phyloP scores from a whole-genome alignment of 2,797 vertebrate species.

The Ispidina lecontei region DNA sequence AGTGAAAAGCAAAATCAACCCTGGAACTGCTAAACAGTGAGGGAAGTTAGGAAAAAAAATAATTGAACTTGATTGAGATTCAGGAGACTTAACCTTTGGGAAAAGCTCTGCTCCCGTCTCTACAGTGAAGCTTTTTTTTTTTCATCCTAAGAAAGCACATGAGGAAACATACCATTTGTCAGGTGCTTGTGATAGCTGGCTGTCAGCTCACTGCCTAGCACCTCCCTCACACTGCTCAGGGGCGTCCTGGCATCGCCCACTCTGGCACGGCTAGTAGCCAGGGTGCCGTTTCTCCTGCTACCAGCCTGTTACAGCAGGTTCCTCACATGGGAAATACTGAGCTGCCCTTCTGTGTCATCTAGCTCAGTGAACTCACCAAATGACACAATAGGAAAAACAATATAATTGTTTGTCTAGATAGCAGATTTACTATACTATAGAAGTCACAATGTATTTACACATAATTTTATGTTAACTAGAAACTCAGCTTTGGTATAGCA shows the following conservation, averaged over 20 bases:
- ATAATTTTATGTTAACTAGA: not conserved
- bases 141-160: not conserved
- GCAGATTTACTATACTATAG: not conserved
- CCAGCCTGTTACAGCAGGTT: not conserved
- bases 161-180: not conserved
- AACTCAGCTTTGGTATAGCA: accelerated
- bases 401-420: not conserved
- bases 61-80: not conserved
- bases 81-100: not conserved
- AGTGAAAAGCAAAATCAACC: not conserved
- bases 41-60: not conserved
- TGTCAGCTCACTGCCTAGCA: constrained; percentile 23
- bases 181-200: not conserved
- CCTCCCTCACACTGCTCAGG: not conserved
- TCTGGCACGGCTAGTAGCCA: not conserved
- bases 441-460: not conserved
- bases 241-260: not conserved
- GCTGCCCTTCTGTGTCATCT: not conserved
- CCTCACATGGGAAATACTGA: not conserved
- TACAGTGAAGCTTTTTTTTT: not conserved
- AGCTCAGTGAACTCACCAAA: not conserved
- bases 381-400: not conserved
- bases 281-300: not conserved
- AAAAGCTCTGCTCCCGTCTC: not conserved
- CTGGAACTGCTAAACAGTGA: not conserved